phyloP scores from a whole-genome alignment of 1,140 invertebrate species.

The Drosophila ambigua region DNA sequence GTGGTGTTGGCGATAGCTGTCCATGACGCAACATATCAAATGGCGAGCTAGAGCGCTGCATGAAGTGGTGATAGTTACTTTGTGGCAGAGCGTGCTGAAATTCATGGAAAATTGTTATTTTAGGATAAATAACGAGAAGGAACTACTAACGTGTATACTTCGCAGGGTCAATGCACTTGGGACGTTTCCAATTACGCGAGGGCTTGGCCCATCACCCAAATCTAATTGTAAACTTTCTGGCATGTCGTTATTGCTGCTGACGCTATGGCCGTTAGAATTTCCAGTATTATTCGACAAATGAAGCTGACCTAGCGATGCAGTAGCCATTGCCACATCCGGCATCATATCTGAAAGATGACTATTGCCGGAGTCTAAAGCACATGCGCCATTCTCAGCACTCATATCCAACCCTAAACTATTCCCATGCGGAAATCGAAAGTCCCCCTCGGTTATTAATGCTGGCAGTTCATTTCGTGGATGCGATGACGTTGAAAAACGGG shows the following conservation, averaged over 20 bases:
- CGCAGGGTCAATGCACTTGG: slow-evolving; percentile 64
- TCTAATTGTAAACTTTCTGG: slow-evolving; percentile 88
- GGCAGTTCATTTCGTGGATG: slow-evolving; percentile 85
- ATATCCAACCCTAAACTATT: slow-evolving; percentile 63
- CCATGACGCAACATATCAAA: slow-evolving; percentile 74
- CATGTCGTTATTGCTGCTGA: slow-evolving; percentile 63
- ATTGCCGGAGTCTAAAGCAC: slow-evolving; percentile 80
- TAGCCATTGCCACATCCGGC: slow-evolving; percentile 95
- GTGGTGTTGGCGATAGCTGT: slow-evolving; percentile 72
- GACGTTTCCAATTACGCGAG: slow-evolving; percentile 84
- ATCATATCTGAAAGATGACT: slow-evolving; percentile 91
- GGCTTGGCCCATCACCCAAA: slow-evolving; percentile 89
- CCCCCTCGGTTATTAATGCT: slow-evolving; percentile 87
- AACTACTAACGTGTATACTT: slow-evolving; percentile 66
- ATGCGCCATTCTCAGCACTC: slow-evolving; percentile 55
- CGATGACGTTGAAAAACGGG: slow-evolving; percentile 65
- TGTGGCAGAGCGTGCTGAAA: slow-evolving; percentile 73
- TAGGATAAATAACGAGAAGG: background rate
- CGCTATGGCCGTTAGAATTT: slow-evolving; percentile 30
- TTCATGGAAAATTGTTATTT: background rate
- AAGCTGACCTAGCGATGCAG: slow-evolving; percentile 89
- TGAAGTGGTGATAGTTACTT: slow-evolving; percentile 76
- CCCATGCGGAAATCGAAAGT: slow-evolving; percentile 83
- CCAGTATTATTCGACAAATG: slow-evolving; percentile 80
- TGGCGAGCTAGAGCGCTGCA: slow-evolving; percentile 79